Conservation (phyloP, 2,797 vertebrate genomes). For the Gastrophryne carolinensis region DNA sequence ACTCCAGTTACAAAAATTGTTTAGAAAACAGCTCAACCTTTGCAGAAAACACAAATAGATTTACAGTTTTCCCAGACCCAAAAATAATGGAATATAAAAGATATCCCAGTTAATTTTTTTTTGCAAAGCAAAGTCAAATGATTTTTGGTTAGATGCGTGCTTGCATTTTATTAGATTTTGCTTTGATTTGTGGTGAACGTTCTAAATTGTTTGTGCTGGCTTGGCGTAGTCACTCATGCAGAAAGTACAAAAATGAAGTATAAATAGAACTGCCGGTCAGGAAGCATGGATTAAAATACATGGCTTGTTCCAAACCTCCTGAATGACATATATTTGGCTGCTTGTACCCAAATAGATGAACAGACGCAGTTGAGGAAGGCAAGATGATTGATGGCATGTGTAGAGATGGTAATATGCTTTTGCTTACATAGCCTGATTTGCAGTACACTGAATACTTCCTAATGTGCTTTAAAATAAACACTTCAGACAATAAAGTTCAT, state of each 20-base stretch:
- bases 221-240: background rate
- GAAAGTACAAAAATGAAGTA: constrained; percentile 20
- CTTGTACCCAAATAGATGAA: background rate
- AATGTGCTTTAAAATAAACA: constrained; percentile 25
- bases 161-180: background rate
- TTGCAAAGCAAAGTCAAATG: background rate
- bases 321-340: constrained; percentile 30
- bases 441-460: constrained; percentile 20
- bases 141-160: background rate
- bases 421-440: constrained; percentile 30
- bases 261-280: constrained; percentile 37
- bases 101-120: too few species aligned
- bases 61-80: background rate
- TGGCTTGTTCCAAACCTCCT: constrained; percentile 33
- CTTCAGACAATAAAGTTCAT: background rate
- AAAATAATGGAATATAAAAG: too few species aligned
- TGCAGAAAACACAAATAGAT: too few species aligned
- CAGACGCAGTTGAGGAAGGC: constrained; percentile 4
- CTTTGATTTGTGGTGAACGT: constrained; percentile 3
- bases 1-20: too few species aligned
- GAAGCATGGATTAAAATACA: constrained; percentile 29
- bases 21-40: too few species aligned
- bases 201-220: constrained; percentile 26
- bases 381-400: constrained; percentile 33
- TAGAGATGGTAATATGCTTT: constrained; percentile 9